Conservation (phyloP, 2,797 vertebrate genomes). For the Anableps anableps region DNA sequence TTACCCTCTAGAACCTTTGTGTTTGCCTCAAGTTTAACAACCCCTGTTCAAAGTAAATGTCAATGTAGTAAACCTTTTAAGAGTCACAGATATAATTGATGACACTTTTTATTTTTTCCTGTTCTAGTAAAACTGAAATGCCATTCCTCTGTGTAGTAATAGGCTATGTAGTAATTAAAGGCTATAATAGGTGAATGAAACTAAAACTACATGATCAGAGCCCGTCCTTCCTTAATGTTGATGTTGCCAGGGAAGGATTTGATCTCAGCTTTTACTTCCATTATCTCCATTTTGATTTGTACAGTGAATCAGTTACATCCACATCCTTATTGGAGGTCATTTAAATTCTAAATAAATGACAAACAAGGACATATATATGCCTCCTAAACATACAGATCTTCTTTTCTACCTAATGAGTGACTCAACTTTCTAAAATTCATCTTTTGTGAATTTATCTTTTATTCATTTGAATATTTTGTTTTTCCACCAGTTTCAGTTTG, state of each 20-base stretch:
- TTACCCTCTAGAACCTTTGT: not conserved
- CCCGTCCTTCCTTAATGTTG: conserved; percentile 3
- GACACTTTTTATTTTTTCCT: not conserved
- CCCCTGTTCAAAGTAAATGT: not conserved
- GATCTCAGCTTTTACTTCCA: conserved; percentile 9
- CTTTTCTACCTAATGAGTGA: not conserved
- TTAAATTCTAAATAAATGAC: not conserved
- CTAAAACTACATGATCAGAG: conserved; percentile 18
- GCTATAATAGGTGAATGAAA: conserved; percentile 16
- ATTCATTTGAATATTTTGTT: not conserved
- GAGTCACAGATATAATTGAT: not conserved
- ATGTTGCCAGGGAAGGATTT: not conserved
- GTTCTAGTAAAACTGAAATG: conserved; percentile 4
- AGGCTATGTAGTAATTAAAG: conserved; percentile 15
- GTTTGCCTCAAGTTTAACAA: not conserved
- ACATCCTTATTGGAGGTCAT: not conserved
- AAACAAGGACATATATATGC: not conserved
- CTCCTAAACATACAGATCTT: not conserved
- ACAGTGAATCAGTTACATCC: conserved; percentile 16
- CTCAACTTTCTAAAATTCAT: conserved; percentile 15
- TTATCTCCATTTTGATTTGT: conserved; percentile 16
- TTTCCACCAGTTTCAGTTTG: not conserved
- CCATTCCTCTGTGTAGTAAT: not conserved
- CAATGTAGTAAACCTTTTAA: not conserved
- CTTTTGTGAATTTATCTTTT: conserved; percentile 13